phyloP scores from a whole-genome alignment of 2,888 invertebrate species.

The Drosophila meridionalis region DNA sequence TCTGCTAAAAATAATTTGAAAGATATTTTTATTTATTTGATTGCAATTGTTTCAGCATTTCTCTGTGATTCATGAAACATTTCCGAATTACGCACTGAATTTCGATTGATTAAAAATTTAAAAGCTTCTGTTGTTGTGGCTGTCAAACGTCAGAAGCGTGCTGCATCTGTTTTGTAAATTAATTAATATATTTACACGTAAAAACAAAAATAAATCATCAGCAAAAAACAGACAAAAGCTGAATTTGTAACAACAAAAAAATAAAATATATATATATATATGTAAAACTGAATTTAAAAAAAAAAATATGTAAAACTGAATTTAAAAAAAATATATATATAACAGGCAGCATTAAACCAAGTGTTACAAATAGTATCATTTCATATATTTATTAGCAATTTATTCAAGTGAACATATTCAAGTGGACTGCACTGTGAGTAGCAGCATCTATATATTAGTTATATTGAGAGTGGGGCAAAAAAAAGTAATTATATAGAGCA shows the following conservation, averaged over 20 bases:
- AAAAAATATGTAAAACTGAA: not conserved
- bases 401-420: slow-evolving; percentile 12
- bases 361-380: too few species aligned
- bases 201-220: slow-evolving; percentile 72
- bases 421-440: slow-evolving; percentile 9
- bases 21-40: not conserved
- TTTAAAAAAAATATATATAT: not conserved
- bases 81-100: slow-evolving; percentile 34
- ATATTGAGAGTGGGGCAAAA: slow-evolving; percentile 26
- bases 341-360: not conserved
- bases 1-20: not conserved
- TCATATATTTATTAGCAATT: not conserved
- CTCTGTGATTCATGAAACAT: slow-evolving; percentile 22
- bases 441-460: slow-evolving; percentile 38
- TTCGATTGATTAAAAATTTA: slow-evolving; percentile 22
- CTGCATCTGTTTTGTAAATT: slow-evolving; percentile 68
- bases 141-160: slow-evolving; percentile 45
- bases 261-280: too few species aligned
- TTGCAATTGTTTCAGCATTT: not conserved
- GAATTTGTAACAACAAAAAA: slow-evolving; percentile 11
- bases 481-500: not conserved
- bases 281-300: not conserved
- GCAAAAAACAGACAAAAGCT: slow-evolving; percentile 31
- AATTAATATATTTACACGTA: slow-evolving; percentile 66
- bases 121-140: slow-evolving; percentile 19